Evolutionary conservation across 2,888 invertebrate species (phyloP).

Genomic region (Stegophylla sp.): DNA sequence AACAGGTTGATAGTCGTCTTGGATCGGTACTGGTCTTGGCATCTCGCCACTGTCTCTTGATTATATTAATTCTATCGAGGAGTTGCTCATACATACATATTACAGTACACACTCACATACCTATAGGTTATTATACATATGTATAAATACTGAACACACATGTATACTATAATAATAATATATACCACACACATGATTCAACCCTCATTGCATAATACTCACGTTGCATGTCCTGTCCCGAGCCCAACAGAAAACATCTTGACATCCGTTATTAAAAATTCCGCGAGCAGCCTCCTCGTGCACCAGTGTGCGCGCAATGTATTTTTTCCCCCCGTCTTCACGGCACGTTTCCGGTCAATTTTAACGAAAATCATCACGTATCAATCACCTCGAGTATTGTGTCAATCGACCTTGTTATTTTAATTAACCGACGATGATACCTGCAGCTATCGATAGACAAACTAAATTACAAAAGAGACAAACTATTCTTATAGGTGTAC

Average conservation of each 20-base stretch:
- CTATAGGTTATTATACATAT: no score
- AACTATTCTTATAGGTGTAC: no score
- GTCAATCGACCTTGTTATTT: slow-evolving; percentile 30
- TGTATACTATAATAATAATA: neutral
- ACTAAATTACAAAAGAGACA: neutral
- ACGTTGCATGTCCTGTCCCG: slow-evolving; percentile 6
- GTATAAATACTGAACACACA: neutral
- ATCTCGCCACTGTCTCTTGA: slow-evolving; percentile 31
- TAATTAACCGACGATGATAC: neutral
- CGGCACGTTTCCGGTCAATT: slow-evolving; percentile 24
- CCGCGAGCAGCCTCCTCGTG: slow-evolving; percentile 40
- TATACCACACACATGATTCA: neutral
- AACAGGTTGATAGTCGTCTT: slow-evolving; percentile 33
- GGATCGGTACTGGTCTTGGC: slow-evolving; percentile 26
- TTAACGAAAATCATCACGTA: slow-evolving; percentile 10
- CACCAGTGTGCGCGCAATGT: neutral
- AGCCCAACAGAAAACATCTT: slow-evolving; percentile 38
- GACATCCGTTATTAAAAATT: slow-evolving; percentile 52
- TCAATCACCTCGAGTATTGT: neutral
- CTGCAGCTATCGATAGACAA: neutral
- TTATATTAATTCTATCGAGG: slow-evolving; percentile 1
- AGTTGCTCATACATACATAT: neutral
- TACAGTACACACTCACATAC: neutral
- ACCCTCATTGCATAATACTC: slow-evolving; percentile 47
- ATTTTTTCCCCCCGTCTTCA: neutral